A percentile compares a stretch with the other conserved stretches of the same genome.
Conservation (phyloP, 2,113 vertebrate genomes). For the Andinoacara biseriatus region DNA sequence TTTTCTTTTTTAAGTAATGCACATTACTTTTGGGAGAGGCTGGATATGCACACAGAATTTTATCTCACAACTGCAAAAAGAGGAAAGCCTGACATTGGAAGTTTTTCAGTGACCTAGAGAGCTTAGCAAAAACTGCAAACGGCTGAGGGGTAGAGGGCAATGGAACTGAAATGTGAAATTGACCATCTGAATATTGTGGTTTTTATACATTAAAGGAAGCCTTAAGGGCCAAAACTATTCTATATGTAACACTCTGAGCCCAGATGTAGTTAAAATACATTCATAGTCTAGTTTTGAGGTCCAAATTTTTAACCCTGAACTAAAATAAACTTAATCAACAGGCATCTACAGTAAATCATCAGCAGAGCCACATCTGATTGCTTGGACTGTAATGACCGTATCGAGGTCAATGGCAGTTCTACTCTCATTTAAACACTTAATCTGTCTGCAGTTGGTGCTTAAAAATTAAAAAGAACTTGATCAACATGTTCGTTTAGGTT, state of each 20-base stretch:
- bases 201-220: neutral
- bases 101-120: constrained; percentile 17
- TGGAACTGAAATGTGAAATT: constrained; percentile 30
- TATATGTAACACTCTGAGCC: neutral
- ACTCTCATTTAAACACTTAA: constrained; percentile 35
- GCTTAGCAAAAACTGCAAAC: constrained; percentile 6
- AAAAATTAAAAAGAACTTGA: constrained; percentile 29
- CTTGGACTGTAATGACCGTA: constrained; percentile 19
- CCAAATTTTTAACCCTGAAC: neutral
- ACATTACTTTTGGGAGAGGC: constrained; percentile 29
- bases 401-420: constrained; percentile 48
- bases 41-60: constrained; percentile 22
- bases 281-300: neutral
- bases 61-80: constrained; percentile 62
- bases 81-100: constrained; percentile 30
- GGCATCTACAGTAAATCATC: constrained; percentile 34
- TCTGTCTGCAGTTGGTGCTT: constrained; percentile 10
- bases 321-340: constrained; percentile 8
- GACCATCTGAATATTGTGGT: neutral
- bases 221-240: constrained; percentile 6
- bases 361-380: constrained; percentile 25
- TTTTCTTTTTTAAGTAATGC: constrained; percentile 17
- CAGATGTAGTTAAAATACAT: neutral
- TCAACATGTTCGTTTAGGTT: constrained; percentile 53
- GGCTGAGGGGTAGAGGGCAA: constrained; percentile 6